Conservation (phyloP, 2,888 invertebrate species). For the Phaedon cochleariae region DNA sequence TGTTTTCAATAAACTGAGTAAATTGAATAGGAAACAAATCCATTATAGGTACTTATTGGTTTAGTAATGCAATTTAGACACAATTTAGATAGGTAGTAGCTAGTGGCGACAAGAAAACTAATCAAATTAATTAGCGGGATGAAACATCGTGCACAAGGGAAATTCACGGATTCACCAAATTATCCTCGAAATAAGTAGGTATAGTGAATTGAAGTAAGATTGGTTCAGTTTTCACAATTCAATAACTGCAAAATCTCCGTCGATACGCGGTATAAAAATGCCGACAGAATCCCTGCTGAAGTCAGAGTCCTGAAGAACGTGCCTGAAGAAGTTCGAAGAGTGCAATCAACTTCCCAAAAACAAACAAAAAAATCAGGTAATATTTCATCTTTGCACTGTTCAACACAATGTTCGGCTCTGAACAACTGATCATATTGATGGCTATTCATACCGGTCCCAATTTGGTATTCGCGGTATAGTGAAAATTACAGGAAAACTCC, state of each 20-base stretch:
- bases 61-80: no score
- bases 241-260: constrained; percentile 9
- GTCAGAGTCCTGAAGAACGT: background rate
- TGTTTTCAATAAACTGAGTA: no score
- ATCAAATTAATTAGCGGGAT: constrained; percentile 20
- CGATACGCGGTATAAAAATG: constrained; percentile 32
- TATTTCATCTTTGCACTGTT: no score
- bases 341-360: background rate
- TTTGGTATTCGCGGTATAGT: no score
- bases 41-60: no score
- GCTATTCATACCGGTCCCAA: no score
- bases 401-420: no score
- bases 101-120: background rate
- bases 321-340: background rate
- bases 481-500: no score
- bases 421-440: no score
- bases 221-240: constrained; percentile 22
- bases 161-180: constrained; percentile 44
- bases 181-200: constrained; percentile 34
- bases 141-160: constrained; percentile 39
- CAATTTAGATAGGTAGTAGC: no score
- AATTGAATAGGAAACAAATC: no score
- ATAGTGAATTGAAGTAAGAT: constrained; percentile 46
- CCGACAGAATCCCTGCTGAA: background rate
- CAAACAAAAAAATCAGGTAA: background rate